Evolutionary conservation across 2,797 vertebrate species (phyloP).

Genomic region (Alosa sapidissima): DNA sequence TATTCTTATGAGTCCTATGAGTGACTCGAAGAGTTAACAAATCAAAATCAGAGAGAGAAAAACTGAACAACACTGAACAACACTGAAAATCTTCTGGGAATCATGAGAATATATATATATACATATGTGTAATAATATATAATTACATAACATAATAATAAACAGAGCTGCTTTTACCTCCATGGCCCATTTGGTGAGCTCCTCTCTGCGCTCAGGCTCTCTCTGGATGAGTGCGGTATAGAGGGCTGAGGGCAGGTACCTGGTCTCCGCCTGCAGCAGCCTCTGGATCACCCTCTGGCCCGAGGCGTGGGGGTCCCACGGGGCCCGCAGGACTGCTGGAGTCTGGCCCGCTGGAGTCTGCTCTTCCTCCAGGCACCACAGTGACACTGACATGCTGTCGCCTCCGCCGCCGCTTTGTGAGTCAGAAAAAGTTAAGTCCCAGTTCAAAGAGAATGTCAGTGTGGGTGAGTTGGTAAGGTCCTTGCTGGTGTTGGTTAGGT

Average conservation of each 20-base stretch:
- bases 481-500: neutral
- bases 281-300: constrained; percentile 73
- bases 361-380: constrained; percentile 78
- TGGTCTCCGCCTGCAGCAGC: constrained; percentile 70
- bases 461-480: constrained; percentile 7
- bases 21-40: neutral
- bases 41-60: neutral
- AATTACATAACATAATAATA: neutral
- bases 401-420: neutral
- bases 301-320: constrained; percentile 73
- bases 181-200: constrained; percentile 75
- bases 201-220: constrained; percentile 70
- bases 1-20: neutral
- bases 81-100: neutral
- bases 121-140: no score
- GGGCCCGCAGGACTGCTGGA: constrained; percentile 61
- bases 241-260: constrained; percentile 72
- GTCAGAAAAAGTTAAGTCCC: neutral
- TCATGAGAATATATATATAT: no score
- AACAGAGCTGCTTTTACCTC: constrained; percentile 62
- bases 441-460: neutral
- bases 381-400: constrained; percentile 63
- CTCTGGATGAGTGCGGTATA: constrained; percentile 73
- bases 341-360: constrained; percentile 38
- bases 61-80: neutral